Conservation (phyloP, 92 coral and sea anemone species). For the Parazoanthus swiftii region DNA sequence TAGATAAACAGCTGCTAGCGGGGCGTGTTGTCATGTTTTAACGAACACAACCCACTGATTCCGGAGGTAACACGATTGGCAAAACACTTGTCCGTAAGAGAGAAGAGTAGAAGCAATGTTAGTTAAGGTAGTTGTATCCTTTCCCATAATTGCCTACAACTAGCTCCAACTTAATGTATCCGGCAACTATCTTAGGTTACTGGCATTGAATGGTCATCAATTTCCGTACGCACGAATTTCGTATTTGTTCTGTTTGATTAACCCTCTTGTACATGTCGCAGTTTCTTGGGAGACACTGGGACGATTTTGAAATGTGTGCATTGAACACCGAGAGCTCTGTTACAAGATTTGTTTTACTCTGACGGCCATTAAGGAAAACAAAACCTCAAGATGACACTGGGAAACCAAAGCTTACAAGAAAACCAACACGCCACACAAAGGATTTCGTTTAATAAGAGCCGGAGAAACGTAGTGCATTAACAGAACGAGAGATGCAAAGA, state of each 20-base stretch:
- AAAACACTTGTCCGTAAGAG: no score
- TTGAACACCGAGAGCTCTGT: neutral
- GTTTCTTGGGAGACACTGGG: constrained; percentile 17
- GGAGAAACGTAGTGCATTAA: neutral
- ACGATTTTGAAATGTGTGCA: neutral
- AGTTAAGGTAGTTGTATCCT: neutral
- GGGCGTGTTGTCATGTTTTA: no score
- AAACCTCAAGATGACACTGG: neutral
- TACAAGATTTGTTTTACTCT: constrained; percentile 12
- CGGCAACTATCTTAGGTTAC: neutral
- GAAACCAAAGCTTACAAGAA: constrained; percentile 9
- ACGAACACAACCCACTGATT: no score
- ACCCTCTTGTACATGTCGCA: neutral
- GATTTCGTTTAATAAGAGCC: neutral
- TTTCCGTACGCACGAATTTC: neutral
- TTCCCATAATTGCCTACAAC: neutral
- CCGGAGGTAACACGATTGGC: no score
- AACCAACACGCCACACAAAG: neutral
- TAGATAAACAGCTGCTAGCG: no score
- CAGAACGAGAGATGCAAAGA: neutral
- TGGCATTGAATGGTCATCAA: neutral
- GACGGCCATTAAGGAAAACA: constrained; percentile 8
- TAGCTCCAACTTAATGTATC: neutral
- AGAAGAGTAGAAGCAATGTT: no score
- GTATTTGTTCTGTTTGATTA: neutral